phyloP scores from a whole-genome alignment of 1,140 invertebrate genomes.

The Scaptomyza montana region DNA sequence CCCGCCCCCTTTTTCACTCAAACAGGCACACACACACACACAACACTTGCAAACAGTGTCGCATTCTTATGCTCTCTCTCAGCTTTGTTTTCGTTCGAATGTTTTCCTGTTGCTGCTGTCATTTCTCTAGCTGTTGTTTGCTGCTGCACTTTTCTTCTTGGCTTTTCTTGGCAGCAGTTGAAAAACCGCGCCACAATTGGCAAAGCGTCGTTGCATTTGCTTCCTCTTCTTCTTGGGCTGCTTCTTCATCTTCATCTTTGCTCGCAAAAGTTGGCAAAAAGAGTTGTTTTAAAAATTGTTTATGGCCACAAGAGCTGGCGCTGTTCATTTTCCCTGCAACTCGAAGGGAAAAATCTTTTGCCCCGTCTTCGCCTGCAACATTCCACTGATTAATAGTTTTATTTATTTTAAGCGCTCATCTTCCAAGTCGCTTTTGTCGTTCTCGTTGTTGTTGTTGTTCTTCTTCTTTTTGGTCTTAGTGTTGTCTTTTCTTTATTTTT shows the following conservation, averaged over 20 bases:
- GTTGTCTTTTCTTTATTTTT: conserved; percentile 36
- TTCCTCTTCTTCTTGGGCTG: conserved; percentile 3
- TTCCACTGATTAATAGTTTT: conserved; percentile 79
- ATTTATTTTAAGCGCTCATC: conserved; percentile 82
- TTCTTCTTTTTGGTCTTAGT: conserved; percentile 4
- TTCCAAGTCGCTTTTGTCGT: conserved; percentile 62
- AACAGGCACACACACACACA: conserved; percentile 20
- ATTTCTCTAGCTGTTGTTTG: conserved; percentile 32
- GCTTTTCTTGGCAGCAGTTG: conserved; percentile 77
- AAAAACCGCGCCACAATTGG: conserved; percentile 79
- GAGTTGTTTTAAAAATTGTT: conserved; percentile 83
- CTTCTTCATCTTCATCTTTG: conserved; percentile 20
- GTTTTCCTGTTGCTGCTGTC: conserved; percentile 55
- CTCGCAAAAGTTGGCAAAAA: conserved; percentile 70
- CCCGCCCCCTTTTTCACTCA: conserved; percentile 72
- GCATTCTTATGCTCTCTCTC: conserved; percentile 45
- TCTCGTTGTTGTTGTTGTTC: conserved; percentile 1
- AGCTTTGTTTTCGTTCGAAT: conserved; percentile 53
- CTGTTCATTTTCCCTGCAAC: conserved; percentile 71
- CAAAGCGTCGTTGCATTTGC: conserved; percentile 59
- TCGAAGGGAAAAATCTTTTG: conserved; percentile 48
- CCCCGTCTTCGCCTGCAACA: conserved; percentile 50
- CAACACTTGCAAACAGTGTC: conserved; percentile 29
- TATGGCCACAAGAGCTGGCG: conserved; percentile 69
- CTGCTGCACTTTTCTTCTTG: conserved; percentile 66